These are phyloP conservation scores for Chinchilla lanigera DNA, from an alignment of 2,113 vertebrate species.

Conservation along the genomic window DNA sequence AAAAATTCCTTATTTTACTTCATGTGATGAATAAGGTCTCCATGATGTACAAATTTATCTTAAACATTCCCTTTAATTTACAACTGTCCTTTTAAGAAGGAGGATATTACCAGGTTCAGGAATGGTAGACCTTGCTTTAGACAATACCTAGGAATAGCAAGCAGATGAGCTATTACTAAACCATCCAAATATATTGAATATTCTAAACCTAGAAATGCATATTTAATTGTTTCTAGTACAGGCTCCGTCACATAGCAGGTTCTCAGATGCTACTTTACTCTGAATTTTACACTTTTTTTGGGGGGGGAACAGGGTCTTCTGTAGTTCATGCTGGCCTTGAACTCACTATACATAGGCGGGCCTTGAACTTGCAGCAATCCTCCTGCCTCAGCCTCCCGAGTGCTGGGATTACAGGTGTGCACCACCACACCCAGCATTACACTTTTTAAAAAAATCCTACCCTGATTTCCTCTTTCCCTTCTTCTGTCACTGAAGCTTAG, in stretches of 20 bases:
- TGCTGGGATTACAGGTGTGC: neutral
- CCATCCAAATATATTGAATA: neutral
- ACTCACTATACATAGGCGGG: neutral
- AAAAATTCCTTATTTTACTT: constrained; percentile 19
- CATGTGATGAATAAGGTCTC: neutral
- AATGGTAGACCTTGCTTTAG: neutral
- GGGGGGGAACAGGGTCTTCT: neutral
- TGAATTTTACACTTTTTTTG: neutral
- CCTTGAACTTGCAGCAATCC: neutral
- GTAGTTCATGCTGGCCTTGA: neutral
- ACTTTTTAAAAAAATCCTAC: neutral
- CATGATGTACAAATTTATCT: neutral
- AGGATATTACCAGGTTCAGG: neutral
- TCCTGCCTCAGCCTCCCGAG: neutral
- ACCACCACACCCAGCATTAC: neutral
- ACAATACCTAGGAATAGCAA: neutral
- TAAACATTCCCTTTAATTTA: constrained; percentile 7
- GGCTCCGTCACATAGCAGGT: neutral
- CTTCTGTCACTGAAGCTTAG: neutral
- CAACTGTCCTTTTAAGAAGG: constrained; percentile 1
- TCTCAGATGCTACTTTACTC: constrained; percentile 1
- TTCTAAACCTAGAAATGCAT: neutral
- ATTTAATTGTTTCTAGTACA: neutral
- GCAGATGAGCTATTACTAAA: neutral
- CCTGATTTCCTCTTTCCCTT: neutral